Base-by-base conservation (phyloP, 1,140 invertebrate species). In the Cephus cinctus region DNA sequence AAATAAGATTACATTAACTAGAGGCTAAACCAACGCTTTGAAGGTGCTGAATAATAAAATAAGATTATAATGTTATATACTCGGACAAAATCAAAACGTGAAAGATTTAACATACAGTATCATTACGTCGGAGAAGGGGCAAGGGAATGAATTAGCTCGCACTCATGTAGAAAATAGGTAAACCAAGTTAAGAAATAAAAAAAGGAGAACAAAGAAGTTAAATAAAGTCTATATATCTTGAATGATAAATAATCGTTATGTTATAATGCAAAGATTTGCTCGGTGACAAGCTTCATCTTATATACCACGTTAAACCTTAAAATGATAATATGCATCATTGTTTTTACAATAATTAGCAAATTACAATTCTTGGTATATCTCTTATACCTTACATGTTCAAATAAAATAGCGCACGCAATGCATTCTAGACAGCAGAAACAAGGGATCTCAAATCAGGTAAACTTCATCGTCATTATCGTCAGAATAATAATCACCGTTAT, bases 1-100 rank as follows among this genome's bases (percentile, higher is more conserved):
- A 67, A 68, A 68, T 67, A 70, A 67, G 46, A 50, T 56, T 49
- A 48, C 49, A 47, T 46, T 50, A 57, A 43, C 54, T 35, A 39
- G 44, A n/a, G n/a, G n/a, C n/a, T n/a, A n/a, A n/a, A n/a, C n/a
- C 47, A 36, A 35, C 40, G 43, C 43, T 43, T 43, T 47, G 32
- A 48, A 57, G 56, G 56, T 59, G 54, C 54, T 54, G 52, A 57
- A 61, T 59, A 60, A 55, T 56, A 52, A 47, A 54, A 46, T 55
- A 52, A 54, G 57, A 52, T 59, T 47, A 19, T 44, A 47, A 59
- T n/a, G n/a, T n/a, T n/a, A n/a, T n/a, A n/a, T n/a, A n/a, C n/a
- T n/a, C n/a, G n/a, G n/a, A n/a, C n/a, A n/a, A n/a, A n/a, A n/a
- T n/a, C n/a, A n/a, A n/a, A n/a, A n/a, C n/a, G n/a, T n/a, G n/a